These are phyloP conservation scores for Tolypeutes matacus DNA, from an alignment of 2,797 vertebrate genomes.

Conservation along the genomic window DNA sequence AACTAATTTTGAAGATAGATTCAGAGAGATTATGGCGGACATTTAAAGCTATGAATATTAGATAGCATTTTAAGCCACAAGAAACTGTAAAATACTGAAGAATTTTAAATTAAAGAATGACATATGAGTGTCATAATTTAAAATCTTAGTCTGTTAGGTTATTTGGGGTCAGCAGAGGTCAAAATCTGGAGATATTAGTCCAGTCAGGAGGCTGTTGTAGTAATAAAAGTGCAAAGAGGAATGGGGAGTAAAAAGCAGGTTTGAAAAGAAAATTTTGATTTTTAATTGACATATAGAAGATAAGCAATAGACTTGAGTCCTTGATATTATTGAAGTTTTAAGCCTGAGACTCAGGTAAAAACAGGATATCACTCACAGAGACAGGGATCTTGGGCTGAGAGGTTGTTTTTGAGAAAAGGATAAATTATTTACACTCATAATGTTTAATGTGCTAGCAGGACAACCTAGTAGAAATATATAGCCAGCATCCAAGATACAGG, in stretches of 20 bases:
- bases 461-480: neutral
- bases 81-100: slow-evolving; percentile 22
- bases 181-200: slow-evolving; percentile 8
- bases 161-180: slow-evolving; percentile 4
- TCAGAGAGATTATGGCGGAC: slow-evolving; percentile 8
- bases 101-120: slow-evolving; percentile 63
- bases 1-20: slow-evolving; percentile 59
- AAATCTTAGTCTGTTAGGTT: slow-evolving; percentile 35
- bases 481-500: neutral
- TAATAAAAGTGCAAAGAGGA: neutral
- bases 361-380: neutral
- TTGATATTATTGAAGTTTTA: neutral
- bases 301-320: neutral
- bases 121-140: neutral
- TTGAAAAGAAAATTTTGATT: neutral
- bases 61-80: slow-evolving; percentile 58
- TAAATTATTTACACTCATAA: neutral
- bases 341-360: neutral
- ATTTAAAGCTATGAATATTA: slow-evolving; percentile 63
- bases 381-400: neutral
- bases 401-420: slow-evolving; percentile 18
- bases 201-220: neutral
- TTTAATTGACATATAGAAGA: neutral
- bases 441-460: neutral
- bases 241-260: neutral